Conservation (phyloP, 2,113 vertebrate species). For the Callipepla squamata region DNA sequence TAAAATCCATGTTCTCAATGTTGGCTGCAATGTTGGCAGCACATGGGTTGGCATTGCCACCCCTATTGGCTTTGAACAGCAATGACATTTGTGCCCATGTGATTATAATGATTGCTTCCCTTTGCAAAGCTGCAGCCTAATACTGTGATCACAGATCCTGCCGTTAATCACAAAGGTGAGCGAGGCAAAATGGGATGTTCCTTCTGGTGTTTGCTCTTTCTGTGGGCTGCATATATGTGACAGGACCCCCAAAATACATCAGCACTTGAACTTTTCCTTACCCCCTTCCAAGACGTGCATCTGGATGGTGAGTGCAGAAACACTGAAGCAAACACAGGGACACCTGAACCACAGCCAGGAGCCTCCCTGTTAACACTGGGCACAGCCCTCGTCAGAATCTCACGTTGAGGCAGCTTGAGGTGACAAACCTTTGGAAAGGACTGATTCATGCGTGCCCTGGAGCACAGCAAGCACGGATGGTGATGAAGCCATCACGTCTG, state of each 20-base stretch:
- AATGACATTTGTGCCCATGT: rapidly evolving
- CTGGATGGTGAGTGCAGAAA: neutral
- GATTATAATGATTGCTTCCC: neutral
- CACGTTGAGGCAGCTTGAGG: neutral
- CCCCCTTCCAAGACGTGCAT: neutral
- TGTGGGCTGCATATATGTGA: neutral
- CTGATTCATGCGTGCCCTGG: rapidly evolving
- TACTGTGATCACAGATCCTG: neutral
- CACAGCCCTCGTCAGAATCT: neutral
- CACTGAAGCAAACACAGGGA: neutral
- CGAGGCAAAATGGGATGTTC: neutral
- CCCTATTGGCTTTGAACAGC: rapidly evolving
- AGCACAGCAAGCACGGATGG: neutral
- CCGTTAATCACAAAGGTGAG: neutral
- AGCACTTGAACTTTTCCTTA: neutral
- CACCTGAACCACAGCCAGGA: neutral
- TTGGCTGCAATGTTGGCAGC: neutral
- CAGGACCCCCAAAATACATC: rapidly evolving
- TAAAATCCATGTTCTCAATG: neutral
- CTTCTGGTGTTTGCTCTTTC: neutral
- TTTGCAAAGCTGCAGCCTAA: neutral
- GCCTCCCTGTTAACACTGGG: neutral
- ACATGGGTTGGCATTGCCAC: neutral
- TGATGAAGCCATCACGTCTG: constrained; percentile 29
- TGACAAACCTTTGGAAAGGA: neutral